Evolutionary conservation across 2,888 invertebrate species (phyloP), one percentile per base, ranked within the genome.

Genomic region (Dione vanillae): DNA sequence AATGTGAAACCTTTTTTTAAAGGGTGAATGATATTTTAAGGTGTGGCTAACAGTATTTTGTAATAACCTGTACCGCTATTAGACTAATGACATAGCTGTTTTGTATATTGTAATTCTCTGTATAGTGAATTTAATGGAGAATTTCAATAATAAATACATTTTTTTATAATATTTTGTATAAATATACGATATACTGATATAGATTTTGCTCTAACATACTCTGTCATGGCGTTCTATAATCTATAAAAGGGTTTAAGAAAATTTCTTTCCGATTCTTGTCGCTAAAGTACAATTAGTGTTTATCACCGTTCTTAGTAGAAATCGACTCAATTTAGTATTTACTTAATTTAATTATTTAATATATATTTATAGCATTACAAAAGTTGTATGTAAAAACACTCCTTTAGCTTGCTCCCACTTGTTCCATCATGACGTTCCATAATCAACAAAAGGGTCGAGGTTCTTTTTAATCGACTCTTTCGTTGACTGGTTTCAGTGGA

Each of bases 261-360:
- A 20, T 52, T 27, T 14, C 52, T 14, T 52, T 52, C 52, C 52
- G 52, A 52, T 52, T 27, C 52, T 52, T 52, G 52, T 52, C 14
- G 27, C 52, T 52, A 52, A 52, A 52, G 52, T 14, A 52, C 52
- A 8, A 6, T 27, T 27, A 27, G 52, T 27, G 7, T 12, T 14
- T 7, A 11, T 11, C 27, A 27, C 14, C 52, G 20, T 52, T 52
- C 27, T 8, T 27, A 14, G 6, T 52, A 7, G 27, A 52, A 52
- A 6, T 2, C 14, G 2, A 27, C 27, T 52, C 27, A 6, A 27
- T 12, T 52, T 2, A 52, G 12, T 27, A 52, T 52, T 52, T 52
- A 27, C 7, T 0, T 27, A 6, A n/a, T n/a, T n/a, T n/a, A n/a
- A 16, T 47, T 16, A 49, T 16, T 16, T 49, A 16, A 16, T 16